Base-by-base conservation (phyloP, 2,797 vertebrate species). In the Peromyscus eremicus region DNA sequence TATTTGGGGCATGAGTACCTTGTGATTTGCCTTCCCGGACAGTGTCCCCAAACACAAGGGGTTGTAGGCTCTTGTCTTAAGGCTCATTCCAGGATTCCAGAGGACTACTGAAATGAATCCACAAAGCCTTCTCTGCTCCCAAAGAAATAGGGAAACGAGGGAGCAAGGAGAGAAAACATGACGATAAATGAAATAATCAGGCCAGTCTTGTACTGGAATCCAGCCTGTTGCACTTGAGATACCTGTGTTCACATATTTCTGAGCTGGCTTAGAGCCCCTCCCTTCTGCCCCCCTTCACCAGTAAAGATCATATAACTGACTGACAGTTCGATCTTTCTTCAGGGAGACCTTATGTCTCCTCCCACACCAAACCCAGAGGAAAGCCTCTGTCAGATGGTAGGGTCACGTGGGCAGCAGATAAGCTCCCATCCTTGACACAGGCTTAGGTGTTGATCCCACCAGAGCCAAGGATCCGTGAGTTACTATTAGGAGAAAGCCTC, bases 401-500 rank as follows among this genome's bases (percentile, higher is more conserved):
- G 1, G 19, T 94, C 93, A 95, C 0, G 6, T 96, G 94, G 60
- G 76, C 46, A 25, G 32, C 34, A 46, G 88, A 85, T 97, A 96
- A 97, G 94, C 94, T 71, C 46, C 75, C 3, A 7, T 93, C 75
- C 92, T 96, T 90, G 92, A 94, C 94, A 88, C 37, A 66, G 92
- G 96, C 96, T 98, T 96, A 97, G 81, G 76, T 2, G 6, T 82
- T 94, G 97, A 97, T 97, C 96, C 49, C 0, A 34, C 37, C 84
- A 91, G 75, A 97, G 96, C 94, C 84, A 37, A 89, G 91, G 94
- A 96, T 87, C 75, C 86, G 32, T 6, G 88, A 86, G 43, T 92
- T 83, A 73, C 93, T 84, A 60, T 66, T 60, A 92, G 89, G 80
- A 91, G 75, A 95, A 96, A 97, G 37, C 79, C 64, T 91, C 57